phyloP scores from a whole-genome alignment of 2,797 vertebrate genomes.

The Scolopax bukidnonensis region DNA sequence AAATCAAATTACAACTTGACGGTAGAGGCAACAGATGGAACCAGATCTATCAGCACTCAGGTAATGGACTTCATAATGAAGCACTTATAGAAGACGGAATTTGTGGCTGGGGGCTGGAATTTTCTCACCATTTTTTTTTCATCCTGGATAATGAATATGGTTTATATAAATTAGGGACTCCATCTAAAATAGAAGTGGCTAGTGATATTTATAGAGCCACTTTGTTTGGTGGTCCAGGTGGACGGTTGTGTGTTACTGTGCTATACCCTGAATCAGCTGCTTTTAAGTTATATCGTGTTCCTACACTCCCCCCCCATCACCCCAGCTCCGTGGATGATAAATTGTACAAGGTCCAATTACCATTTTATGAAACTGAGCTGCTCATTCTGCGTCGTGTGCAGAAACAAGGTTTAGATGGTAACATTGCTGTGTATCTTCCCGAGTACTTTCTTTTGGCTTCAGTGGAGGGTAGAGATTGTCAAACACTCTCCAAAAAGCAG shows the following conservation, averaged over 20 bases:
- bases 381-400: neutral
- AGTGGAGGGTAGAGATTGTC: neutral
- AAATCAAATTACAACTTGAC: conserved; percentile 98
- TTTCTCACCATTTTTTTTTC: neutral
- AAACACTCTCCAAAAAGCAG: neutral
- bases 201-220: neutral
- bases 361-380: neutral
- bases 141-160: neutral
- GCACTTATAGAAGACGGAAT: neutral
- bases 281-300: neutral
- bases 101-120: neutral
- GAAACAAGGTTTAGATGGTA: neutral
- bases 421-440: neutral
- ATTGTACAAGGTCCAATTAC: neutral
- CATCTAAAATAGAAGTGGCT: neutral
- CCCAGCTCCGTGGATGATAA: neutral
- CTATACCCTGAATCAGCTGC: neutral
- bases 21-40: conserved; percentile 96
- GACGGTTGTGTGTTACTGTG: neutral
- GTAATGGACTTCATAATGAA: conserved; percentile 83
- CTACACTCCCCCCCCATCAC: neutral
- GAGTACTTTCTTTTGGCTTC: neutral
- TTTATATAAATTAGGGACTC: neutral
- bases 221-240: neutral
- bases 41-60: conserved; percentile 91